Base-by-base conservation (phyloP, 2,888 invertebrate genomes). In the Xestia ashworthii region DNA sequence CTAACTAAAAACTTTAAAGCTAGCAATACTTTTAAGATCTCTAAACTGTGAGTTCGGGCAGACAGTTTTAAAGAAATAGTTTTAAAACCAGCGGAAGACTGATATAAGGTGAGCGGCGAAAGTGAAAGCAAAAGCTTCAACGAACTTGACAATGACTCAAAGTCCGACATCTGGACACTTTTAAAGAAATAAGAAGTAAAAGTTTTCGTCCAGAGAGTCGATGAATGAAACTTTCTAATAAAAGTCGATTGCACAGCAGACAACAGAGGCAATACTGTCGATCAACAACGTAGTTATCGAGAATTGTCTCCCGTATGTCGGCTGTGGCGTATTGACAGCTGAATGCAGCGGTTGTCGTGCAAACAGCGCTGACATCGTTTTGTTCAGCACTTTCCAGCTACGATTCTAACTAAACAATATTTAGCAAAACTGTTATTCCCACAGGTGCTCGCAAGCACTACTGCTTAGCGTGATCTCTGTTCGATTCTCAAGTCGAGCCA, bases 251-350 rank as follows among this genome's bases (percentile, higher is more conserved):
- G 41, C 67, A 48, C 11, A 12, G 53, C 38, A 55, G 53, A 58
- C 32, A 64, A 68, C 32, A 12, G 46, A 58, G 41, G 25, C 66
- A 38, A 16, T 48, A 16, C 46, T 65, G 58, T 62, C 60, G 53
- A 25, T 60, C 50, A 38, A 25, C 25, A 14, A 53, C 44, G 48
- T 11, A 62, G 32, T 68, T 77, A 46, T 78, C 78, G 32, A 32
- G 32, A 60, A 19, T 32, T 48, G 60, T 48, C 62, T 65, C 32
- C 14, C 55, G 41, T 50, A 38, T 32, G 25, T 41, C 74, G 38
- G 38, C 25, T 16, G 9, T 11, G 1, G 5, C n/a, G 8, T n/a
- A 11, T 48, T 32, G 55, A 12, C 72, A 50, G 50, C 38, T 71
- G 55, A 67, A 71, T 58, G 44, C 50, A 14, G n/a, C 60, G 44